Base-by-base conservation (phyloP, 2,113 vertebrate genomes). In the Poeciliopsis retropinna region DNA sequence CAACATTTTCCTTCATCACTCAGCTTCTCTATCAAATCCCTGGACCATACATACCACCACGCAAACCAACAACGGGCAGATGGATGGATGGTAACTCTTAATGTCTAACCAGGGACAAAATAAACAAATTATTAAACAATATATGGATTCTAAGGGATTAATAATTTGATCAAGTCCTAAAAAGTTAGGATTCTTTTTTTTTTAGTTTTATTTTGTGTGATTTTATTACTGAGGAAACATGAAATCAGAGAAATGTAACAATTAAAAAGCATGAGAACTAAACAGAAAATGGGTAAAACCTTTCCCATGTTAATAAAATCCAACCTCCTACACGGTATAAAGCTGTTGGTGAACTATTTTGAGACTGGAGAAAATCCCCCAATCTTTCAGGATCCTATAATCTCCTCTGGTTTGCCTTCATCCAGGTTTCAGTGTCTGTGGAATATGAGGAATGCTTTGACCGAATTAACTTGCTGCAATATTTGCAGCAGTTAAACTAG, bases 401-500 rank as follows among this genome's bases (percentile, higher is more conserved):
- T 3, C 22, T 57, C 51, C 51, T n/a, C 51, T 73, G 3, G 68
- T 72, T 72, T 80, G 62, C 37, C 77, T 69, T 81, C 51, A 62
- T 73, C 65, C 28, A 72, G 44, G 27, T 39, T 74, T n/a, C 0
- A 39, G 22, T 29, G 17, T 10, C 32, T 17, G 32, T 72, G 80
- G 57, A 17, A 70, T 57, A 39, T 25, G 4, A 62, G 68, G 65
- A 83, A 73, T 32, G 60, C 69, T 73, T 61, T 29, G 39, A 65
- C 27, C 61, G 34, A 80, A 51, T 64, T 77, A 84, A 76, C 54
- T 19, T 1, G 60, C 30, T 31, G 72, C 60, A 37, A 47, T 77
- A 32, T 83, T 81, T 81, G 76, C 30, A 75, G 51, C 25, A 12
- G 63, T 57, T 72, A 73, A 80, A 64, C 60, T 80, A 70, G 67